phyloP scores from a whole-genome alignment of 2,113 vertebrate species.

The Herpailurus yagouaroundi region DNA sequence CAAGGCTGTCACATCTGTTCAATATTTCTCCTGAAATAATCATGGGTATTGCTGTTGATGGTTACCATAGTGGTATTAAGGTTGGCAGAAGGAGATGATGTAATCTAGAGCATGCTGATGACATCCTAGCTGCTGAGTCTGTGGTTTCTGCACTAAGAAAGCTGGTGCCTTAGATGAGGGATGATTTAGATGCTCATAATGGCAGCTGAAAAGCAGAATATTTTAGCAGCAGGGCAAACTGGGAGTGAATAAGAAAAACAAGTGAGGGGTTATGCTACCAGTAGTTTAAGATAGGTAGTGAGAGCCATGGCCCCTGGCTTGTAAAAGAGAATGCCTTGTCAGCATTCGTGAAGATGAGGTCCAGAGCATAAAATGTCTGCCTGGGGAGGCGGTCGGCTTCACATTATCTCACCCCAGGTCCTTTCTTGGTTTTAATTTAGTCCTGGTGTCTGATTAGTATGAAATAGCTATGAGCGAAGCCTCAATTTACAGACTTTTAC shows the following conservation, averaged over 20 bases:
- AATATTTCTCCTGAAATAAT: constrained; percentile 88
- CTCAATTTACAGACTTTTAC: constrained; percentile 51
- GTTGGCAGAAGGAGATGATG: constrained; percentile 90
- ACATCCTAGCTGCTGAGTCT: constrained; percentile 86
- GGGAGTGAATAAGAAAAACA: constrained; percentile 66
- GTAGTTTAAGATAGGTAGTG: constrained; percentile 33
- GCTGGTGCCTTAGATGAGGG: constrained; percentile 65
- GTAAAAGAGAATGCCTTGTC: background rate
- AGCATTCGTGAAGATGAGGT: background rate
- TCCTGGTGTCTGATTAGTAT: constrained; percentile 7
- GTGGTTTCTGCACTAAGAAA: constrained; percentile 80
- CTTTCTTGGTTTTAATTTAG: constrained; percentile 41
- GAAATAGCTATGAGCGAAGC: constrained; percentile 60
- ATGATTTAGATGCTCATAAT: constrained; percentile 75
- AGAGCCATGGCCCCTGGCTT: background rate
- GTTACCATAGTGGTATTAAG: constrained; percentile 89
- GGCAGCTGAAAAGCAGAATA: constrained; percentile 77
- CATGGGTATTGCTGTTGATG: constrained; percentile 86
- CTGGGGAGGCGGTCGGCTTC: background rate
- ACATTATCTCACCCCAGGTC: background rate
- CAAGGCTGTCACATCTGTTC: constrained; percentile 89
- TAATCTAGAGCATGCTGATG: constrained; percentile 84
- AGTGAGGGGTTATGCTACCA: constrained; percentile 52
- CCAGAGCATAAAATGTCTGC: background rate
- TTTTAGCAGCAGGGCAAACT: constrained; percentile 73